Evolutionary conservation across 2,888 invertebrate species (phyloP).

Genomic region (Patella depressa): DNA sequence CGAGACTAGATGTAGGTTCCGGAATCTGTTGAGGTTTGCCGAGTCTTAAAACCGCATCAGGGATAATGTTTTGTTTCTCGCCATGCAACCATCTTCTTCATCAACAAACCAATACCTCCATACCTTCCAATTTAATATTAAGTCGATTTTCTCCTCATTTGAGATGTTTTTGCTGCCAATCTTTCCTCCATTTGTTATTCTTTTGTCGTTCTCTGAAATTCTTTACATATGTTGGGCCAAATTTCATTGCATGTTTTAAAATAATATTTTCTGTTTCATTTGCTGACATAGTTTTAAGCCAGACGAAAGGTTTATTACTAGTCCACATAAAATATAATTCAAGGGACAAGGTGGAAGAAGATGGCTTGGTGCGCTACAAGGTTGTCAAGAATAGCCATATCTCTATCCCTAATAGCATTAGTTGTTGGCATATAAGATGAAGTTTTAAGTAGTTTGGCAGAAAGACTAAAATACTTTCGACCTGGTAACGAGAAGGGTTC

Average conservation of each 20-base stretch:
- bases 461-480: neutral
- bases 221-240: neutral
- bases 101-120: too few relatives aligned
- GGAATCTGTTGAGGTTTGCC: too few relatives aligned
- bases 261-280: neutral
- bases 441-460: neutral
- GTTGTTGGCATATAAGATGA: neutral
- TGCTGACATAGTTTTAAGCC: neutral
- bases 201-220: neutral
- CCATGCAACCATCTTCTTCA: too few relatives aligned
- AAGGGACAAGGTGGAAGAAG: neutral
- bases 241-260: neutral
- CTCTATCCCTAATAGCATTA: neutral
- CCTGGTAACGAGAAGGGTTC: neutral
- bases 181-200: neutral
- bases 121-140: too few relatives aligned
- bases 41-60: too few relatives aligned
- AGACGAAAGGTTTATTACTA: neutral
- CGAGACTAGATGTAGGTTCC: too few relatives aligned
- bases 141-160: neutral
- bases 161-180: neutral
- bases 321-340: neutral
- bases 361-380: neutral
- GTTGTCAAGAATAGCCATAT: neutral
- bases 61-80: too few relatives aligned